Evolutionary conservation across 2,113 vertebrate genomes (phyloP).

Genomic region (Mormoops blainvillei): DNA sequence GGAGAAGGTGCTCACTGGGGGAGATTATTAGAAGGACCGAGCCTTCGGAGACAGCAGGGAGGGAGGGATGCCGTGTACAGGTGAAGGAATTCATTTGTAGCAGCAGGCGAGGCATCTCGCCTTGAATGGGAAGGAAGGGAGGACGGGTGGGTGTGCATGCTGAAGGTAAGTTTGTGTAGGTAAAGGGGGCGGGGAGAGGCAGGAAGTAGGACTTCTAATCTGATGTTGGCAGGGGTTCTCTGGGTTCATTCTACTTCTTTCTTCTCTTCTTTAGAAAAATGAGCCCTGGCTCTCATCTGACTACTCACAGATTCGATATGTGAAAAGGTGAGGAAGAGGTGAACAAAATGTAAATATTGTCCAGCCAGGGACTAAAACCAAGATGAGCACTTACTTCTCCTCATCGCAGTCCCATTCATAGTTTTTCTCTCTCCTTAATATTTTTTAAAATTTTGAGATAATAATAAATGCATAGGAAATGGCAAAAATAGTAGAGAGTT

Average conservation of each 20-base stretch:
- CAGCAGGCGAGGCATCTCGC: not conserved
- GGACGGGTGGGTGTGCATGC: not conserved
- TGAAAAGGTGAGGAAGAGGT: not conserved
- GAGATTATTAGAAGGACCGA: not conserved
- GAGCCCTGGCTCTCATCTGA: not conserved
- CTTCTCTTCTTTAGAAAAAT: not conserved
- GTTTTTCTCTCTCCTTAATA: not conserved
- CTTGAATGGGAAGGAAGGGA: not conserved
- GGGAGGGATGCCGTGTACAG: not conserved
- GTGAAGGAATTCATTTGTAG: not conserved
- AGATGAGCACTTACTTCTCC: not conserved
- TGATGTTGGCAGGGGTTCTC: not conserved
- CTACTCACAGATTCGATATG: not conserved
- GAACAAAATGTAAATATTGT: conserved; percentile 1
- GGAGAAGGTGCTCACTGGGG: not conserved
- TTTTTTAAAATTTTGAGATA: not conserved
- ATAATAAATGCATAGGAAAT: not conserved
- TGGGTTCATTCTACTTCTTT: not conserved
- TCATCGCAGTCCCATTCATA: not conserved
- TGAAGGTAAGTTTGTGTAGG: not conserved
- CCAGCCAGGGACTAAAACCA: not conserved
- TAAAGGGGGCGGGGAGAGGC: not conserved
- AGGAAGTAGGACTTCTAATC: not conserved
- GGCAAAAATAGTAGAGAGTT: not conserved
- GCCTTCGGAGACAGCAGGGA: not conserved